These are phyloP conservation scores for Prionace glauca DNA, from an alignment of 2,797 vertebrate genomes.

Conservation along the genomic window DNA sequence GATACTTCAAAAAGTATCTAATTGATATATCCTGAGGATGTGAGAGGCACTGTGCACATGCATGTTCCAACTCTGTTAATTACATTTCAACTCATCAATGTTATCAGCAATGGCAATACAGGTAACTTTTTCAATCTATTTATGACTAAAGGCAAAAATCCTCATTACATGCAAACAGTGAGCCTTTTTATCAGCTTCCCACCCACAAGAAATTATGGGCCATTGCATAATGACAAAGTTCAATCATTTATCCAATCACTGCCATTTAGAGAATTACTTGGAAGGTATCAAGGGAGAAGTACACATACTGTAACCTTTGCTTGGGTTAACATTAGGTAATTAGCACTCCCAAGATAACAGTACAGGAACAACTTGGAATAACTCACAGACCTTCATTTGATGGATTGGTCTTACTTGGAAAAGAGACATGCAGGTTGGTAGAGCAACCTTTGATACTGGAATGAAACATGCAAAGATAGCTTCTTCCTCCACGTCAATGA, in stretches of 20 bases:
- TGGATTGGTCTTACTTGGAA: background rate
- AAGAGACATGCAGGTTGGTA: background rate
- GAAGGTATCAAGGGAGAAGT: background rate
- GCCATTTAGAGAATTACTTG: background rate
- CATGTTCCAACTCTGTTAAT: background rate
- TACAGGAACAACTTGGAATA: background rate
- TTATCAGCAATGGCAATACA: background rate
- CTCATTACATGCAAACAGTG: background rate
- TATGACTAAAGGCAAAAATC: background rate
- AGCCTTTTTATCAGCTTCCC: background rate
- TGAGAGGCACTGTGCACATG: background rate
- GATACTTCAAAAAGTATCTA: background rate
- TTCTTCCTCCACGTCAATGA: background rate
- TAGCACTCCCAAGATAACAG: background rate
- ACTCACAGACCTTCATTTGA: background rate
- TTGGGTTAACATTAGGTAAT: background rate
- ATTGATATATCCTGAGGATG: background rate
- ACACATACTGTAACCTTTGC: background rate
- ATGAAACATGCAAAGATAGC: background rate
- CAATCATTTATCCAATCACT: background rate
- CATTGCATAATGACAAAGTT: background rate
- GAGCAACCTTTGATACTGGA: background rate
- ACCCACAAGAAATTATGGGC: background rate
- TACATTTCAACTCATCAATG: background rate
- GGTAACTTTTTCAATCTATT: background rate